Evolutionary conservation across 2,888 invertebrate genomes (phyloP).

Genomic region (Myopa tessellatipennis): DNA sequence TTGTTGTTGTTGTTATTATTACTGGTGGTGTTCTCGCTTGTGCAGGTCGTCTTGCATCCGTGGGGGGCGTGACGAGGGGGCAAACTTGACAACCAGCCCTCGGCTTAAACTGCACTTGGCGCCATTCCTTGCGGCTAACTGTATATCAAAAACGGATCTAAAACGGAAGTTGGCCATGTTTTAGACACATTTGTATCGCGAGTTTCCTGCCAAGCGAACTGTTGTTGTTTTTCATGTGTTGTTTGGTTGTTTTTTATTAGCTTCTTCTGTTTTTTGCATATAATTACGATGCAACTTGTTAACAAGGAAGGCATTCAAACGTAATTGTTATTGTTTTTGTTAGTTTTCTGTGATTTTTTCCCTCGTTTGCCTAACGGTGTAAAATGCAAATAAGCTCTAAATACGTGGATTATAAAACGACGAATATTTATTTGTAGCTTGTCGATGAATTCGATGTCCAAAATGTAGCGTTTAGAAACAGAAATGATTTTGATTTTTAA

Average conservation of each 20-base stretch:
- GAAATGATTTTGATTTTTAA: no score
- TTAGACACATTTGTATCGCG: constrained; percentile 36
- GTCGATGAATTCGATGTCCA: no score
- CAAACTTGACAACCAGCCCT: neutral
- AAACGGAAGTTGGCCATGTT: constrained; percentile 36
- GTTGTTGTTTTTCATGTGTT: neutral
- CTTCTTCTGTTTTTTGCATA: constrained; percentile 15
- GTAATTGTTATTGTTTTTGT: neutral
- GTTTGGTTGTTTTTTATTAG: neutral
- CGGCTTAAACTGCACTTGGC: constrained; percentile 30
- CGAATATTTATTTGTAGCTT: no score
- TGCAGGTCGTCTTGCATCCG: neutral
- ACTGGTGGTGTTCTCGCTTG: neutral
- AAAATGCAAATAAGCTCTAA: constrained; percentile 16
- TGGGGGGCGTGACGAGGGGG: neutral
- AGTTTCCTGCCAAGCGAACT: constrained; percentile 20
- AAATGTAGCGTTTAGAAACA: no score
- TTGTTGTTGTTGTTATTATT: constrained; percentile 18
- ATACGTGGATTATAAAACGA: neutral
- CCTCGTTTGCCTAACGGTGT: neutral
- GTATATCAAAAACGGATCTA: constrained; percentile 32
- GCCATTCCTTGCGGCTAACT: constrained; percentile 27
- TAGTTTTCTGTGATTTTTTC: neutral
- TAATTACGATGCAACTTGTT: constrained; percentile 39
- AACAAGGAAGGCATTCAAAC: constrained; percentile 10